phyloP scores from a whole-genome alignment of 2,888 invertebrate genomes.

The Caenorhabditis becei region DNA sequence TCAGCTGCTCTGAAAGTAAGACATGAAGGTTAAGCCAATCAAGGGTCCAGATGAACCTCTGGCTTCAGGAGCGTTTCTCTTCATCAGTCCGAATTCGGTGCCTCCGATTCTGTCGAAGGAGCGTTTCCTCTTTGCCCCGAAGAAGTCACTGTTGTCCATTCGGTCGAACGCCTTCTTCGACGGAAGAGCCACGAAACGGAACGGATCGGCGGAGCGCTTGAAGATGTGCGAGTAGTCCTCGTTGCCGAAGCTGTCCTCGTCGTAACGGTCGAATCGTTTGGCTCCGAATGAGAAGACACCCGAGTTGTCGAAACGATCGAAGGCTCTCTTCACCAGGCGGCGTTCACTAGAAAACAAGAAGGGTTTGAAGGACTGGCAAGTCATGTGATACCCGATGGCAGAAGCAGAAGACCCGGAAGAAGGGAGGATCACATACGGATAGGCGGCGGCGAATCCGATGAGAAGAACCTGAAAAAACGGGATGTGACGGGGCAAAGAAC shows the following conservation, averaged over 20 bases:
- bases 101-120: slow-evolving; percentile 67
- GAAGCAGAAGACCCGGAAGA: slow-evolving; percentile 18
- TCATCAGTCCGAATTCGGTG: slow-evolving; percentile 67
- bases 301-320: slow-evolving; percentile 67
- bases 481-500: neutral
- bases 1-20: slow-evolving; percentile 63
- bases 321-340: slow-evolving; percentile 62
- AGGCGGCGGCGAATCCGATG: slow-evolving; percentile 36
- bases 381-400: slow-evolving; percentile 9
- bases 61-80: slow-evolving; percentile 33
- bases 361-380: too few species aligned
- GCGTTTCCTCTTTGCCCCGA: slow-evolving; percentile 65
- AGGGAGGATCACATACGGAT: slow-evolving; percentile 53
- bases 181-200: slow-evolving; percentile 31
- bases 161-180: slow-evolving; percentile 65
- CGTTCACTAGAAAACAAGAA: slow-evolving; percentile 35
- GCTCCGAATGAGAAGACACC: slow-evolving; percentile 62
- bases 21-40: neutral
- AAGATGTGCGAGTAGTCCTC: slow-evolving; percentile 25
- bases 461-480: slow-evolving; percentile 44
- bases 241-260: slow-evolving; percentile 40
- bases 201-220: slow-evolving; percentile 41
- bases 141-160: slow-evolving; percentile 65
- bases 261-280: slow-evolving; percentile 58
- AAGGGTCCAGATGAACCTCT: neutral